Conservation (phyloP, 2,113 vertebrate genomes). For the Nerophis lumbriciformis region DNA sequence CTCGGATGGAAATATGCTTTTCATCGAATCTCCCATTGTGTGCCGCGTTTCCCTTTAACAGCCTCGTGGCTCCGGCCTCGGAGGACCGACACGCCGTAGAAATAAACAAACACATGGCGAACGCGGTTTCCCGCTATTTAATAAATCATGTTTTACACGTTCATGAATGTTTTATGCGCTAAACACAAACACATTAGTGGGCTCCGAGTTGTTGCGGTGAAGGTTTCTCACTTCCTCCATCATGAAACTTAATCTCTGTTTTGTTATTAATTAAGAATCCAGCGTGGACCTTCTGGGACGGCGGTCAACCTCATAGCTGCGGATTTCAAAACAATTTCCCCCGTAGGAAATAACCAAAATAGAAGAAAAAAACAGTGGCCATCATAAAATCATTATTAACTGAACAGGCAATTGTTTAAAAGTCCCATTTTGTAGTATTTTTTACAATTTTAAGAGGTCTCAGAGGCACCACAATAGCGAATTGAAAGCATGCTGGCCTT, state of each 20-base stretch:
- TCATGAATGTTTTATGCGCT: conserved; percentile 11
- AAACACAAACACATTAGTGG: conserved; percentile 4
- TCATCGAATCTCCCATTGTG: not conserved
- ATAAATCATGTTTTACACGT: not conserved
- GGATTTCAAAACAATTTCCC: not conserved
- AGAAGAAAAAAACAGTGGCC: not conserved
- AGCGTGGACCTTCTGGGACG: not conserved
- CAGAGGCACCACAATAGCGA: too few relatives aligned
- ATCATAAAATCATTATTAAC: too few relatives aligned
- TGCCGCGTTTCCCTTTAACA: not conserved
- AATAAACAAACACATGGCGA: not conserved
- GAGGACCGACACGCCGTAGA: not conserved
- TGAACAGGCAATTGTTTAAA: too few relatives aligned
- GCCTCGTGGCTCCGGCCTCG: not conserved
- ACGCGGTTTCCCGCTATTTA: not conserved
- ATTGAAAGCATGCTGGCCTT: too few relatives aligned
- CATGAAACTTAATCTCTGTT: not conserved
- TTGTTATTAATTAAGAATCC: conserved; percentile 5
- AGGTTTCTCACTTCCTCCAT: not conserved
- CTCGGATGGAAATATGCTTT: not conserved
- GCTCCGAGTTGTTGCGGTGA: not conserved
- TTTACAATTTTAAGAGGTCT: too few relatives aligned
- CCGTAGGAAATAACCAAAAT: not conserved
- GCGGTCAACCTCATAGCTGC: too few relatives aligned
- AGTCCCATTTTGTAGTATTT: too few relatives aligned